Conservation (phyloP, 2,113 vertebrate genomes). For the Chamaea fasciata region DNA sequence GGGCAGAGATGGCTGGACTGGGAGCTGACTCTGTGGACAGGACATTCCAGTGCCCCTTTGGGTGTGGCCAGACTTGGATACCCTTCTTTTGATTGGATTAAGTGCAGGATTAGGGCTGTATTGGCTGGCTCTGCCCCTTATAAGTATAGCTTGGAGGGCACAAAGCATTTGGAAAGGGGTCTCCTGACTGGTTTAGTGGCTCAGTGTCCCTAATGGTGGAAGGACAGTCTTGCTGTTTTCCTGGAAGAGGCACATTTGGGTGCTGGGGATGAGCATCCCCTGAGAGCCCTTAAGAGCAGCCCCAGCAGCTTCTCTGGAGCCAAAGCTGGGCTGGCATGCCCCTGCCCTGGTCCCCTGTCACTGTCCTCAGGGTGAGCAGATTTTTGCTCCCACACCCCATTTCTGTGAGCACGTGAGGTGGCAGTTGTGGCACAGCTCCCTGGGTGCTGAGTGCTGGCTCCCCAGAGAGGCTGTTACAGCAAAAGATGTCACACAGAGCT, state of each 20-base stretch:
- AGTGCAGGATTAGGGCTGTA: background rate
- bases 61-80: background rate
- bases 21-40: background rate
- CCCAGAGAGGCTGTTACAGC: background rate
- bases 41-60: background rate
- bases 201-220: background rate
- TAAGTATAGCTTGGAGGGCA: background rate
- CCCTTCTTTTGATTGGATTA: background rate
- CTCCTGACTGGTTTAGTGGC: background rate
- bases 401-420: rapidly evolving
- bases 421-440: background rate
- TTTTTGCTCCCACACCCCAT: background rate
- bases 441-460: background rate
- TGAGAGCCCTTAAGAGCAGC: background rate
- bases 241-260: background rate
- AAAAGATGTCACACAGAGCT: background rate
- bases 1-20: background rate
- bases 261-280: background rate
- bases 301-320: background rate
- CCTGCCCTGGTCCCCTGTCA: background rate
- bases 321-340: background rate
- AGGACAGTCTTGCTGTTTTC: background rate
- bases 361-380: background rate
- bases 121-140: background rate
- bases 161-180: background rate